These are phyloP conservation scores for Drosophila jambulina DNA, from an alignment of 1,140 invertebrate species.

Conservation along the genomic window DNA sequence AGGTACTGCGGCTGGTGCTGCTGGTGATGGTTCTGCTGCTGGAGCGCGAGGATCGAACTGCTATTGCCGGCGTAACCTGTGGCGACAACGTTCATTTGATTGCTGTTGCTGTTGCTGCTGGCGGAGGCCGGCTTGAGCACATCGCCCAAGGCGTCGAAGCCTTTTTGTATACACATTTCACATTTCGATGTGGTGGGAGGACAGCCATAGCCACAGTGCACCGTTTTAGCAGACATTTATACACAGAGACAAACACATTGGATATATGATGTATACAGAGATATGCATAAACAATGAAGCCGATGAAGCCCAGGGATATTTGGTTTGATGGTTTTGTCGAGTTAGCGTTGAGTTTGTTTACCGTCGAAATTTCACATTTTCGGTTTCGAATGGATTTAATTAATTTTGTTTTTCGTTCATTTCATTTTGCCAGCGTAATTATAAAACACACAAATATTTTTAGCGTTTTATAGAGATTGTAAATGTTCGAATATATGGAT, in stretches of 20 bases:
- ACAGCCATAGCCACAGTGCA: conserved; percentile 69
- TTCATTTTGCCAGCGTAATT: conserved; percentile 44
- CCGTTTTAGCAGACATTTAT: conserved; percentile 75
- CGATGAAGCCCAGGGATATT: conserved; percentile 63
- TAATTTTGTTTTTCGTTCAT: conserved; percentile 17
- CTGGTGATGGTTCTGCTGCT: conserved; percentile 81
- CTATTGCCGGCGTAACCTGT: conserved; percentile 81
- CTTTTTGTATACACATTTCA: conserved; percentile 78
- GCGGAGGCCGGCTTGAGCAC: conserved; percentile 88
- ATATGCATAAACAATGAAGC: conserved; percentile 58
- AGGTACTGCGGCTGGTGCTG: conserved; percentile 23
- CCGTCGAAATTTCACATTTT: conserved; percentile 47
- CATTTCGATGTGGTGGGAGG: conserved; percentile 35
- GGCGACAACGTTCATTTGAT: conserved; percentile 84
- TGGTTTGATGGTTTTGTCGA: conserved; percentile 35
- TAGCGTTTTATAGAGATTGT: conserved; percentile 51
- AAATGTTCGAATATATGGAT: conserved; percentile 50
- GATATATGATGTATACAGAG: conserved; percentile 48
- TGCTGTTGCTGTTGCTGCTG: conserved; percentile 71
- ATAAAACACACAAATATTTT: conserved; percentile 45
- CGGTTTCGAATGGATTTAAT: conserved; percentile 26
- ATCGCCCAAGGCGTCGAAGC: conserved; percentile 91
- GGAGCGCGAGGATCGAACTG: conserved; percentile 78
- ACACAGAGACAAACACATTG: conserved; percentile 75
- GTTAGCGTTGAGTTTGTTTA: conserved; percentile 42